phyloP scores from a whole-genome alignment of 2,888 invertebrate species.

The Drosophila leonis region DNA sequence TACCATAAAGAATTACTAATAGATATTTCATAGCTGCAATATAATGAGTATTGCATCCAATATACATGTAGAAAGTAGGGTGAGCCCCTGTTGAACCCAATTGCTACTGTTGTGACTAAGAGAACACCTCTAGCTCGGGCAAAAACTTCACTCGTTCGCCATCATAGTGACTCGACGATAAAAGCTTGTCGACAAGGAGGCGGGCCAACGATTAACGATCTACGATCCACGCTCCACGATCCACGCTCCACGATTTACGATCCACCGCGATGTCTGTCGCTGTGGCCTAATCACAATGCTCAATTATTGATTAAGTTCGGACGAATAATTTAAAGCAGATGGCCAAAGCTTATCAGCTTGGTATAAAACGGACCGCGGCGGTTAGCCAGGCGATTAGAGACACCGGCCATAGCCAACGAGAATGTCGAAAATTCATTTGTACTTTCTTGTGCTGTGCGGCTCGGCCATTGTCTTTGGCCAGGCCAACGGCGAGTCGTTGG shows the following conservation, averaged over 20 bases:
- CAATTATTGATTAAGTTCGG: constrained; percentile 19
- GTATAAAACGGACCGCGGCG: constrained; percentile 20
- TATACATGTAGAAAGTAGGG: neutral
- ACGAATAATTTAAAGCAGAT: neutral
- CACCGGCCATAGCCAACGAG: neutral
- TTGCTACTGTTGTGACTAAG: neutral
- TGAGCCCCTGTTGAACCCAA: neutral
- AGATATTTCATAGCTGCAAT: neutral
- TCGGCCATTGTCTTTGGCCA: neutral
- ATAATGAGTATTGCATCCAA: neutral
- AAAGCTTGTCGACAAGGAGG: neutral
- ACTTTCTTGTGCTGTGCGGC: constrained; percentile 11
- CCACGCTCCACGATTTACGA: no score
- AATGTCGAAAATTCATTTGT: neutral
- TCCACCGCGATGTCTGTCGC: constrained; percentile 4
- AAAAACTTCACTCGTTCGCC: no score
- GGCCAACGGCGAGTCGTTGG: neutral
- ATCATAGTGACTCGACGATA: neutral
- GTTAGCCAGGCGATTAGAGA: neutral
- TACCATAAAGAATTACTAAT: neutral
- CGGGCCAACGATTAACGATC: neutral
- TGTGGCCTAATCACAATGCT: constrained; percentile 9
- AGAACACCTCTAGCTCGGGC: neutral
- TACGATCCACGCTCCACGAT: no score
- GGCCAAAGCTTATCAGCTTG: neutral